Base-by-base conservation (phyloP, 1,140 invertebrate genomes). In the Sycophaga agraensis region DNA sequence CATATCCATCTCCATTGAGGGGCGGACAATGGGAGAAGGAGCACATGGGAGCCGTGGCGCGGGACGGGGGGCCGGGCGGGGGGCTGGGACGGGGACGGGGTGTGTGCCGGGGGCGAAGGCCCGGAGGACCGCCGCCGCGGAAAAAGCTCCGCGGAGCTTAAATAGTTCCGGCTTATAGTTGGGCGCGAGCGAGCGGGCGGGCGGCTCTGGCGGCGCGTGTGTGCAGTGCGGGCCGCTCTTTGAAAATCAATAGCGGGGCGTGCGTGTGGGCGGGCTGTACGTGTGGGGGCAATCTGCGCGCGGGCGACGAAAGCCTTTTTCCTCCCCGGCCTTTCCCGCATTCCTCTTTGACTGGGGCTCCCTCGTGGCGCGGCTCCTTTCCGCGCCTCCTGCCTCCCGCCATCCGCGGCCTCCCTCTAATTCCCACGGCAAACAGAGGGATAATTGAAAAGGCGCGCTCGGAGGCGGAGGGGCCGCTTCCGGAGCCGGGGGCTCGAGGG, bases 401-500 rank as follows among this genome's bases (percentile, higher is more conserved):
- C 24, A 5, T 9, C 22, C 16, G 3, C 24, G 4, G 2, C 21
- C 19, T n/a, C 49, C 24, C 35, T 31, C 14, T 53, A 60, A 60
- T 60, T 60, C 59, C 59, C 50, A 60, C 59, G 59, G 59, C 59
- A 60, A 60, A 60, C 59, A 60, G 49, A 60, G 31, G 50, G 59
- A 60, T 60, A 60, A 60, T 60, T 60, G 50, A 60, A 60, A 60
- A 60, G 59, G 49, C 54, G 43, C 58, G 58, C 58, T 48, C 21
- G 16, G 7, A 16, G 49, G n/a, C 28, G 24, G 34, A 22, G 14
- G 24, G 14, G 6, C 24, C 4, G 34, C 12, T 17, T 7, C 4
- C 12, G 21, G 17, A 43, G 19, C 19, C 7, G 31, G 24, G 40
- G 16, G 53, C 16, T 14, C 31, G 34, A 16, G 35, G 37, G 49